Base-by-base conservation (phyloP, 1,140 invertebrate species). In the Tyrophagus putrescentiae region DNA sequence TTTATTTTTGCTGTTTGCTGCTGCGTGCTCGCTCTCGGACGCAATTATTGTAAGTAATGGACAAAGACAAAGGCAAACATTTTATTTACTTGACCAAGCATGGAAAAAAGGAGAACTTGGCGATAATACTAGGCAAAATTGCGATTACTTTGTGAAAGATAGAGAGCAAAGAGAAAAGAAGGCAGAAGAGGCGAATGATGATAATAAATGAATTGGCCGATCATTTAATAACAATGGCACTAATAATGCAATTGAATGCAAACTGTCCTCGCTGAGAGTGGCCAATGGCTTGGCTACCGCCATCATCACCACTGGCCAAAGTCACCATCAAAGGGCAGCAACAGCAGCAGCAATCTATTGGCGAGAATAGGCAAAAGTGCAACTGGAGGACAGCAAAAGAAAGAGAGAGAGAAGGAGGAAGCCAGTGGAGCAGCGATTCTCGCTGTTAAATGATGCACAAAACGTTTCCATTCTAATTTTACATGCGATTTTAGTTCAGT, bases 31-130 rank as follows among this genome's bases (percentile, higher is more conserved):
- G 36, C 36, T 39, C 21, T 7, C 7, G 7, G 45, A 21, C 45
- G 7, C 45, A 48, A 48, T 48, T 48, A 48, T 48, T 48, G 45
- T 48, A 48, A 48, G 45, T 48, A 48, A 48, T 48, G 45, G 45
- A 48, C 7, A 48, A 48, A 48, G 45, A 48, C 45, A 48, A 48
- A 48, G 13, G 45, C 45, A 48, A 48, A 48, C 45, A 48, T 48
- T 48, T 48, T 48, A 48, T 48, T 48, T 48, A 48, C 45, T 48
- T 48, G 45, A 48, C 45, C 45, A 48, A 48, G 45, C 45, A 48
- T 48, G 45, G 36, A 39, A 21, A 13, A 21, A 21, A 7, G 45
- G 21, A 6, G 31, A 48, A 48, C 21, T 48, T 48, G 13, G 7
- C 45, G 45, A 48, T 48, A 48, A 48, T 25, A 29, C 45, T 13